Percentiles rank a stretch among this genome's conserved stretches.
These are phyloP conservation scores for Lasioglossum malachurum DNA, from an alignment of 2,888 invertebrate genomes.

Conservation along the genomic window DNA sequence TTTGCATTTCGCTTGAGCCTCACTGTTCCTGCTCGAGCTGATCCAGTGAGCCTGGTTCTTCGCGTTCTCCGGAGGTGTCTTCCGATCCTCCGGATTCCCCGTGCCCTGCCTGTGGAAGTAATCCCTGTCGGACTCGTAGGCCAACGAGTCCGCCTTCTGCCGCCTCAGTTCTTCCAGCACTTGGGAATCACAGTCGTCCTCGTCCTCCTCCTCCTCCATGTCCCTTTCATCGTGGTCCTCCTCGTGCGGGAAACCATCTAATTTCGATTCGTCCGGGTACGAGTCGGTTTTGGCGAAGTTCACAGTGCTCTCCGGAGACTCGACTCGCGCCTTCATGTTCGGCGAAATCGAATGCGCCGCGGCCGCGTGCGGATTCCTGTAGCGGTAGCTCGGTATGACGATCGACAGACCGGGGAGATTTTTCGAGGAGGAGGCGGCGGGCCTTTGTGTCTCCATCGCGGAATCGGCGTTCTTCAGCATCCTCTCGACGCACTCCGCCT, in stretches of 20 bases:
- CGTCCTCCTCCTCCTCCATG: constrained; percentile 65
- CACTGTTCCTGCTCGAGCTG: constrained; percentile 71
- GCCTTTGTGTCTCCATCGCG: constrained; percentile 35
- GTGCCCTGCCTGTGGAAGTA: constrained; percentile 32
- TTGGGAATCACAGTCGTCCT: constrained; percentile 77
- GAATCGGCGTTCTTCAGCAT: constrained; percentile 57
- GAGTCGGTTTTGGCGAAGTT: constrained; percentile 66
- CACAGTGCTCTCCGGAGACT: constrained; percentile 79
- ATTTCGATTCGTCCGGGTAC: constrained; percentile 49
- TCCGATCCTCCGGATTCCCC: constrained; percentile 47
- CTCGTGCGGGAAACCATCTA: constrained; percentile 60
- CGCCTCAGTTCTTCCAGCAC: constrained; percentile 72
- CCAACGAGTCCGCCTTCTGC: constrained; percentile 65
- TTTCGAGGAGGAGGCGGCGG: constrained; percentile 48
- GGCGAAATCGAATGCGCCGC: constrained; percentile 46
- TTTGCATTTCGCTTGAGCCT: constrained; percentile 76
- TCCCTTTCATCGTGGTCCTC: constrained; percentile 62
- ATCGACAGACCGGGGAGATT: constrained; percentile 75
- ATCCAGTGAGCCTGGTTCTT: constrained; percentile 59
- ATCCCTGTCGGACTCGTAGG: constrained; percentile 54
- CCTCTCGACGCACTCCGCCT: constrained; percentile 74
- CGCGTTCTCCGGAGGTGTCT: constrained; percentile 46
- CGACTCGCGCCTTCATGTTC: constrained; percentile 69
- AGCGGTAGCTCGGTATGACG: constrained; percentile 74
- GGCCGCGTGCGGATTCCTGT: constrained; percentile 51